These are phyloP conservation scores for Nothoprocta pentlandii DNA, from an alignment of 2,113 vertebrate species.

Conservation along the genomic window DNA sequence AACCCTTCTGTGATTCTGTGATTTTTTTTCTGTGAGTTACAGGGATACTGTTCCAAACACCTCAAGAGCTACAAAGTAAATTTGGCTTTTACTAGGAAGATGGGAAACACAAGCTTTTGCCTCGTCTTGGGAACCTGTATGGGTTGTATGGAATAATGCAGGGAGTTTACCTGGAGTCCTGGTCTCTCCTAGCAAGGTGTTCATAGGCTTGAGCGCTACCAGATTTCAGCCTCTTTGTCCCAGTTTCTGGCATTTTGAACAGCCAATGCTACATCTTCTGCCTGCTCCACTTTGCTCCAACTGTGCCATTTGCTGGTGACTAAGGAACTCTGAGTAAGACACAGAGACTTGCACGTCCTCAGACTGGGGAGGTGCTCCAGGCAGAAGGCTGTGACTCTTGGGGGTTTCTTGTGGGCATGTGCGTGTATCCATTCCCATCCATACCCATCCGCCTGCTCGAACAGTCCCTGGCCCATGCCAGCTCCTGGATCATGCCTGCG, in stretches of 20 bases:
- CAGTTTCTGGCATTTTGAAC: not conserved
- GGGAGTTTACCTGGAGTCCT: not conserved
- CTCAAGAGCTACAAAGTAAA: not conserved
- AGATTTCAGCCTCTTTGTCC: not conserved
- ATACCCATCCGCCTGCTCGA: not conserved
- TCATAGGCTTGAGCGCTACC: not conserved
- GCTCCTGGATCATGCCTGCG: rapidly evolving
- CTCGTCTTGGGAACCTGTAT: not conserved
- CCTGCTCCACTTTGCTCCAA: not conserved
- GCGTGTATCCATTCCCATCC: not conserved
- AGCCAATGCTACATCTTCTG: not conserved
- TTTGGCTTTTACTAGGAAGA: not conserved
- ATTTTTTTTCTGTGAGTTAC: not conserved
- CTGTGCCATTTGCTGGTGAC: not conserved
- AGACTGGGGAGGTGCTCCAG: not conserved
- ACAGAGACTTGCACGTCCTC: not conserved
- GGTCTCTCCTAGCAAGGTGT: not conserved
- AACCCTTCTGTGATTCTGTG: too few species aligned
- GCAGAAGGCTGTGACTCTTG: not conserved
- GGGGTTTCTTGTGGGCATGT: not conserved
- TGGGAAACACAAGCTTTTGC: not conserved
- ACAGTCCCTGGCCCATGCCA: rapidly evolving
- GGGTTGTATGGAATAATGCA: not conserved
- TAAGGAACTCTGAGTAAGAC: not conserved
- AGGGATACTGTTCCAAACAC: not conserved